Base-by-base conservation (phyloP, 2,113 vertebrate genomes). In the Leucoraja erinaceus region DNA sequence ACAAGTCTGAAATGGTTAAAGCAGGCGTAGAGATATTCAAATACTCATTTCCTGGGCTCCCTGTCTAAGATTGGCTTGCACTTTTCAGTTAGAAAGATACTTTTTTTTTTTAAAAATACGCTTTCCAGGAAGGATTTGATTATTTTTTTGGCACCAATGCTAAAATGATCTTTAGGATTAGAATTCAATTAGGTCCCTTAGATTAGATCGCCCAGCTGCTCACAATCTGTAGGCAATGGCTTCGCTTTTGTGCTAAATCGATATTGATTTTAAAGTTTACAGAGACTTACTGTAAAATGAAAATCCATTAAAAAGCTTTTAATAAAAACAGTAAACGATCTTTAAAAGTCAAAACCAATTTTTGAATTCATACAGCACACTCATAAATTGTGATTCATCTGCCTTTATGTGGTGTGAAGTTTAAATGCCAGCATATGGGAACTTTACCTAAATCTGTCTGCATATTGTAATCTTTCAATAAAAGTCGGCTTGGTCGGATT, bases 1-100 rank as follows among this genome's bases (percentile, higher is more conserved):
- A 95, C 93, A 95, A 96, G 96, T 96, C 95, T 96, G 96, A 96
- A 96, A 97, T 97, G 96, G 96, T 97, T 97, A 96, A 96, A 95
- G 95, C 94, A 94, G 97, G 97, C 97, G 96, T 96, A 94, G 96
- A 94, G 93, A 96, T 93, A 96, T 93, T 97, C 18, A 96, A 97
- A 96, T 97, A 97, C 96, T 96, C 95, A 97, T 97, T 96, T 96
- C 96, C 95, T 93, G 54, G 94, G 95, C 96, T 96, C 96, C 95
- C 95, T 95, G 95, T 93, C 93, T 93, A 95, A 94, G 96, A 96
- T 97, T 97, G 96, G 33, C n/a, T 66, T 63, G 59, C 63, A 61
- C 2, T 88, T 63, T 88, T 94, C 93, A 95, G 94, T 95, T 94
- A 93, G 93, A 93, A 95, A 94, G 95, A 95, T 96, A 96, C 95